A percentile compares a stretch with the other conserved stretches of the same genome.
Conservation (phyloP, 2,113 vertebrate genomes). For the Pitta sordida region DNA sequence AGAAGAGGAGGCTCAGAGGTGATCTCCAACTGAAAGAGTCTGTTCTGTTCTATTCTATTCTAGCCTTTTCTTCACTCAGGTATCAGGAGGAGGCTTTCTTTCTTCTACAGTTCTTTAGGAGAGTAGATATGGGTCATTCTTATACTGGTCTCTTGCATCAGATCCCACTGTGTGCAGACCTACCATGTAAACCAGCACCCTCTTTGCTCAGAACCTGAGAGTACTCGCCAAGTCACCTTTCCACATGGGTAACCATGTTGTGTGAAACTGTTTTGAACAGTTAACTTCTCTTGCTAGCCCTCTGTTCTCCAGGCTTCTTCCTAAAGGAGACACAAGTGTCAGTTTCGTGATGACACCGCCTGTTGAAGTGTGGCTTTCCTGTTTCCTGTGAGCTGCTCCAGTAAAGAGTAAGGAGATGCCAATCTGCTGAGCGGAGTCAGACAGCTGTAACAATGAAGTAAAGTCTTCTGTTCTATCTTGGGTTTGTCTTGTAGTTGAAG, state of each 20-base stretch:
- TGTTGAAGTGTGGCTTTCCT: neutral
- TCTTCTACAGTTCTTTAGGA: neutral
- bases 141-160: neutral
- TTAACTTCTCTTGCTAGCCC: neutral
- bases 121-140: neutral
- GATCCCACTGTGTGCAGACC: neutral
- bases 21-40: neutral
- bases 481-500: neutral
- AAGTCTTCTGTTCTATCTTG: neutral
- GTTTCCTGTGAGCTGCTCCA: neutral
- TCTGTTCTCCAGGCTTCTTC: neutral
- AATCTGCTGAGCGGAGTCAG: neutral
- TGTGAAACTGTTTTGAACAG: neutral
- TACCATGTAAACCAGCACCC: accelerated
- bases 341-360: neutral
- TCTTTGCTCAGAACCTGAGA: neutral
- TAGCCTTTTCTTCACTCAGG: neutral
- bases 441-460: neutral
- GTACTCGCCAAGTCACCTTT: neutral
- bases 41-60: neutral
- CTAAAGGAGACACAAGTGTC: neutral
- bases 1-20: too few relatives aligned
- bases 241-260: accelerated
- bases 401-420: neutral
- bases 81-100: neutral